Base-by-base conservation (phyloP, 2,888 invertebrate species). In the Harpalus rufipes region DNA sequence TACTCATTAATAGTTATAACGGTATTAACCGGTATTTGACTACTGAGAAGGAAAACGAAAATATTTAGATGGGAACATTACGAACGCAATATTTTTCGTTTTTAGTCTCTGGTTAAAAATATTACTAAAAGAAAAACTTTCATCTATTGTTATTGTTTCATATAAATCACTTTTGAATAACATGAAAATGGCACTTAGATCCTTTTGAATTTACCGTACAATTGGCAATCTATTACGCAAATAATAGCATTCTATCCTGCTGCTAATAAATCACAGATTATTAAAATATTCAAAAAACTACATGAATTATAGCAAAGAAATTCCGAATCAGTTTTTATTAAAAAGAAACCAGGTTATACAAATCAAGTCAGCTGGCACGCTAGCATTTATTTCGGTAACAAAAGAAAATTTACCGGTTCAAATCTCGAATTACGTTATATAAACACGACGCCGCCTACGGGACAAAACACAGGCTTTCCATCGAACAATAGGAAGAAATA, bases 331-430 rank as follows among this genome's bases (percentile, higher is more conserved):
- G 16, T 51, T 80, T 80, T 63, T 65, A 81, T 81, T 63, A 81
- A 81, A 80, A 56, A 25, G 58, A 81, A 80, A 81, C 63, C 68
- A 81, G 81, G 68, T 81, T 81, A 81, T 72, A 81, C 81, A 81
- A 81, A 81, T 81, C 68, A 25, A 39, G 72, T 7, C 21, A 25
- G 44, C 68, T 7, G 44, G 39, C 81, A 81, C 81, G 81, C 81
- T 81, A 81, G 32, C 72, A 63, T 68, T 61, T 81, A 81, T 81
- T 81, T 81, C 68, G 68, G 68, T 72, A 81, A 81, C 81, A 81
- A 81, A 81, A 81, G 81, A 81, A 81, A 81, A 81, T 68, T 72
- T 81, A 80, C 59, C 41, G 61, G 80, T 61, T 80, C 41, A 63
- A 61, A 80, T 61, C 80, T 81, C 51, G 63, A 44, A 81, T 81